These are phyloP conservation scores for Holcopasites calliopsidis DNA, from an alignment of 1,140 invertebrate genomes.

Conservation along the genomic window DNA sequence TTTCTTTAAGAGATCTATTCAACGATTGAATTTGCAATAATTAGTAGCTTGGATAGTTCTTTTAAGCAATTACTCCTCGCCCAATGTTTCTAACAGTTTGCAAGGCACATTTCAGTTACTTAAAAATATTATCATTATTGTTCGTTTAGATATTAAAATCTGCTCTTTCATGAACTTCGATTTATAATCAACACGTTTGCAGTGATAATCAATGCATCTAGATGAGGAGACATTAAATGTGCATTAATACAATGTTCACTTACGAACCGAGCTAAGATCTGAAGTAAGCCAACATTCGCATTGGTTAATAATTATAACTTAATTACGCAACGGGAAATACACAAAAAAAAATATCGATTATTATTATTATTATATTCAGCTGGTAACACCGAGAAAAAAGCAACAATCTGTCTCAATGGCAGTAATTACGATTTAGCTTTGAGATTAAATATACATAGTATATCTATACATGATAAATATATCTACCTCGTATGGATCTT, in stretches of 20 bases:
- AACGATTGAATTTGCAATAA: constrained; percentile 16
- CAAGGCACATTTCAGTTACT: neutral
- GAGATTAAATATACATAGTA: neutral
- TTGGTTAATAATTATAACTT: constrained; percentile 25
- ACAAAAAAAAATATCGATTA: no score
- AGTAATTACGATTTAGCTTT: constrained; percentile 14
- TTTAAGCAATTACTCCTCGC: neutral
- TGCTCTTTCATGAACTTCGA: neutral
- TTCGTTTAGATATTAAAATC: neutral
- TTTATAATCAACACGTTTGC: neutral
- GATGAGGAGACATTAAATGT: neutral
- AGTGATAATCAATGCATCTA: neutral
- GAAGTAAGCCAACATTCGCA: neutral
- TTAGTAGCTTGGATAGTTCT: neutral
- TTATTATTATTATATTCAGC: constrained; percentile 12
- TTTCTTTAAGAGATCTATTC: constrained; percentile 45
- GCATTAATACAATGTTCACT: neutral
- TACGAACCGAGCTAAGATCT: neutral
- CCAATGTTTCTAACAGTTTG: neutral
- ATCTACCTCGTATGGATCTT: no score
- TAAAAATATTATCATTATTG: neutral
- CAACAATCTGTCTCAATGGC: neutral
- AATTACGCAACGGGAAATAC: constrained; percentile 14
- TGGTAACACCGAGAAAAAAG: constrained; percentile 5
- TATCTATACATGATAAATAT: neutral